Evolutionary conservation across 2,113 vertebrate species (phyloP).

Genomic region (Nestor notabilis): DNA sequence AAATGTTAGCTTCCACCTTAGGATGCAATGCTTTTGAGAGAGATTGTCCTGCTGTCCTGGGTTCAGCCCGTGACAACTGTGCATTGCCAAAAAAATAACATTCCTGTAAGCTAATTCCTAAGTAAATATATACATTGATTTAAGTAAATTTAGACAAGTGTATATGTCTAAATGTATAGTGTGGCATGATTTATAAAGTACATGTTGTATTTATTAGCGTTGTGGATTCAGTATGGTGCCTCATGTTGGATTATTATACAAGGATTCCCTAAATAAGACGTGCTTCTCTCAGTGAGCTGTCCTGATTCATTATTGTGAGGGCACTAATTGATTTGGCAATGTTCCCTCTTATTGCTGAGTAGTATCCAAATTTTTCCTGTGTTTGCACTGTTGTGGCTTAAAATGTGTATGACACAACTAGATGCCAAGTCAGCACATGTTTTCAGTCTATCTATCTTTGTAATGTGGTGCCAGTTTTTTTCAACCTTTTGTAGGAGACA

Average conservation of each 20-base stretch:
- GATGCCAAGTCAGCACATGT: conserved; percentile 51
- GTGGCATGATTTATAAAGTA: not conserved
- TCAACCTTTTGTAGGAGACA: not conserved
- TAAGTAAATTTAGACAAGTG: not conserved
- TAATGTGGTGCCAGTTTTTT: not conserved
- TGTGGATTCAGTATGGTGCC: not conserved
- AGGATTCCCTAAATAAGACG: not conserved
- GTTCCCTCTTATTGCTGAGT: conserved; percentile 20
- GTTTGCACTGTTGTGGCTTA: conserved; percentile 45
- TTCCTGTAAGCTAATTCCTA: not conserved
- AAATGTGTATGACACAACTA: not conserved
- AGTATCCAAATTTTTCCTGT: conserved; percentile 24
- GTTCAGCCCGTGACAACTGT: not conserved
- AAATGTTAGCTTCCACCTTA: not conserved
- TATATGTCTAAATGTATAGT: not conserved
- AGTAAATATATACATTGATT: not conserved
- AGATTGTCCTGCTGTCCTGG: not conserved
- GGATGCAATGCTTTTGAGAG: not conserved
- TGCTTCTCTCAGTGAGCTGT: conserved; percentile 28
- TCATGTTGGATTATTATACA: not conserved
- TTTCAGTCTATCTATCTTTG: not conserved
- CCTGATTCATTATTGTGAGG: not conserved
- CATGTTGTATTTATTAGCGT: not conserved
- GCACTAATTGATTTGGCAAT: conserved; percentile 54
- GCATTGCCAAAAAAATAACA: not conserved